A percentile compares a stretch with the other conserved stretches of the same genome.
These are phyloP conservation scores for Felis chaus DNA, from an alignment of 2,113 vertebrate genomes.

Conservation along the genomic window DNA sequence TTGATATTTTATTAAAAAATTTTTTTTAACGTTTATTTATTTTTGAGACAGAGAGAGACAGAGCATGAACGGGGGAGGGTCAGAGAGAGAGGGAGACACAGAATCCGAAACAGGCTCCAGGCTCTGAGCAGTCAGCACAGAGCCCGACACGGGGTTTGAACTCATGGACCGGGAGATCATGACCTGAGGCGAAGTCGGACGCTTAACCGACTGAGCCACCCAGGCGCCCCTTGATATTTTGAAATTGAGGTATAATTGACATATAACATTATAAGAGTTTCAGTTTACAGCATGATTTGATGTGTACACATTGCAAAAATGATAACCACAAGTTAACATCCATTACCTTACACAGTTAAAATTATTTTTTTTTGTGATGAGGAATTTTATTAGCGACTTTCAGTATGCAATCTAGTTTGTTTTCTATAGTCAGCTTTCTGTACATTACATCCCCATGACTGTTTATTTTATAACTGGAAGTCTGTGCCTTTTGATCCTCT, in stretches of 20 bases:
- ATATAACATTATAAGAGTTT: not conserved
- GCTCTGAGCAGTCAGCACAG: no score
- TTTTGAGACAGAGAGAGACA: no score
- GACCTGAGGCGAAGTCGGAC: no score
- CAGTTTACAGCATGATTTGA: not conserved
- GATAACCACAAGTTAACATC: not conserved
- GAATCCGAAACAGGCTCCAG: no score
- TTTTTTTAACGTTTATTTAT: no score
- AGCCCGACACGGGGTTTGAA: rapidly evolving
- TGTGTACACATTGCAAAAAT: not conserved
- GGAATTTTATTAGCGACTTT: not conserved
- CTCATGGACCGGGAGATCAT: no score
- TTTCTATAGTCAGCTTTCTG: not conserved
- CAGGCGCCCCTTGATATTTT: not conserved
- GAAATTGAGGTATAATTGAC: not conserved
- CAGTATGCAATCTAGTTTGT: not conserved
- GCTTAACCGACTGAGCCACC: no score
- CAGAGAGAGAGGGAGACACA: no score
- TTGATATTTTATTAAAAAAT: not conserved
- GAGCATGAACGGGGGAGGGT: no score
- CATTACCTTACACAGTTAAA: not conserved
- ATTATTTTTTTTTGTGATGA: not conserved
- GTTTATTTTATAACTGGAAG: not conserved
- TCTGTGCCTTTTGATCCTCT: not conserved
- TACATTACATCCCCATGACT: not conserved